A percentile compares a stretch with the other conserved stretches of the same genome.
These are phyloP conservation scores for Nineta flava DNA, from an alignment of 2,888 invertebrate genomes.

Conservation along the genomic window DNA sequence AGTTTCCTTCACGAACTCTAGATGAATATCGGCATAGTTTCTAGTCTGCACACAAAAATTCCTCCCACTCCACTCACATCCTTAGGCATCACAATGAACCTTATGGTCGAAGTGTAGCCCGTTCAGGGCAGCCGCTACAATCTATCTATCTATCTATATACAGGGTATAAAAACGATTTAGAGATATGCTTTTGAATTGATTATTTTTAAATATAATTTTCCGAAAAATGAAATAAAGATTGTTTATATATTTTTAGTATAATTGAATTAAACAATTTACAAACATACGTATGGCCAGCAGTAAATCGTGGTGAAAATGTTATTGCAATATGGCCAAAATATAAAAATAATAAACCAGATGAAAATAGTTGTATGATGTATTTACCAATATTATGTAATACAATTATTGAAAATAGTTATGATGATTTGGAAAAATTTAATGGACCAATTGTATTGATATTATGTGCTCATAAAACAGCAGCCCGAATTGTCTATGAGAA, in stretches of 20 bases:
- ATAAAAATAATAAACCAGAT: neutral
- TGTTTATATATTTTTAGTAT: conserved; percentile 1
- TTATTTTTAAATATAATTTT: too few species aligned
- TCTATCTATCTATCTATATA: too few species aligned
- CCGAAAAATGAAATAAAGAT: too few species aligned
- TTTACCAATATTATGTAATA: conserved; percentile 2
- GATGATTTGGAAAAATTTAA: neutral
- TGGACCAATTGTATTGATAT: conserved; percentile 3
- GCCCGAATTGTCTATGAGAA: neutral
- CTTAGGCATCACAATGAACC: too few species aligned
- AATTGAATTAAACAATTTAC: neutral
- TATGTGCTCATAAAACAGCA: conserved; percentile 3
- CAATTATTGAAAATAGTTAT: neutral
- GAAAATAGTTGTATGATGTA: neutral
- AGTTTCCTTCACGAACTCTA: too few species aligned
- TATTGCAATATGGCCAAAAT: neutral
- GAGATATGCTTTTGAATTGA: too few species aligned
- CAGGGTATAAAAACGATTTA: too few species aligned
- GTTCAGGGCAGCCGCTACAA: too few species aligned
- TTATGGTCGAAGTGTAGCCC: too few species aligned
- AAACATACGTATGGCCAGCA: neutral
- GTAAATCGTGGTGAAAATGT: conserved; percentile 1
- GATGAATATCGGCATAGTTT: too few species aligned
- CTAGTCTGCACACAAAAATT: too few species aligned
- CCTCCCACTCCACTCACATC: too few species aligned